phyloP scores from a whole-genome alignment of 2,113 vertebrate species.

The Bambusicola thoracicus region DNA sequence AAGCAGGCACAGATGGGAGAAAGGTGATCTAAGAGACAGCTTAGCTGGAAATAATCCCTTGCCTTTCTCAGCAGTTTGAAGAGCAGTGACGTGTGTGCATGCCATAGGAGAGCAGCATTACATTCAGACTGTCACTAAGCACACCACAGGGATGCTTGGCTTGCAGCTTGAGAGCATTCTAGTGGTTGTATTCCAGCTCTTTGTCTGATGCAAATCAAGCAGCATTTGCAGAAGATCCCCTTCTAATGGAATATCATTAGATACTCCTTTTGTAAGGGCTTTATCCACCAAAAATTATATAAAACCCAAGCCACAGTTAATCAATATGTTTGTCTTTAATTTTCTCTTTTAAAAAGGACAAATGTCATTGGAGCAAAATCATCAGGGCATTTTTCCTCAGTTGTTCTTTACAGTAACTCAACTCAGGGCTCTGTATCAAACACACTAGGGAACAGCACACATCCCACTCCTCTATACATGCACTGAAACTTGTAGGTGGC shows the following conservation, averaged over 20 bases:
- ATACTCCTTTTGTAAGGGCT: not conserved
- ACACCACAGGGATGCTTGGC: not conserved
- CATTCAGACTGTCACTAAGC: fast-evolving
- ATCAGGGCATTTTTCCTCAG: not conserved
- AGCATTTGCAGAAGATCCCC: not conserved
- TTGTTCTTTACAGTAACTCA: not conserved
- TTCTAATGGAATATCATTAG: not conserved
- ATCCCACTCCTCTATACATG: not conserved
- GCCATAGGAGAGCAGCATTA: not conserved
- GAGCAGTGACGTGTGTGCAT: not conserved
- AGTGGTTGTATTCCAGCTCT: not conserved
- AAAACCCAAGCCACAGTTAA: not conserved
- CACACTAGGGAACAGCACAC: not conserved
- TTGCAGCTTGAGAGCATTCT: not conserved
- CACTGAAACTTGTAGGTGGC: fast-evolving
- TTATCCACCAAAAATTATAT: not conserved
- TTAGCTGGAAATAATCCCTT: not conserved
- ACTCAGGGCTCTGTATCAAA: not conserved
- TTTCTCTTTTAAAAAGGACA: not conserved
- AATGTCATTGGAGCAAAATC: not conserved
- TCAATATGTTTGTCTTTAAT: not conserved
- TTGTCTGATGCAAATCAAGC: not conserved
- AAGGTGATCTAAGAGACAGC: not conserved
- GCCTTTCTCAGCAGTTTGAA: not conserved
- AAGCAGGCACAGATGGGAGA: not conserved